Evolutionary conservation across 64 coral and sea anemone species (phyloP).

Genomic region (Dendronephthya gigantea): DNA sequence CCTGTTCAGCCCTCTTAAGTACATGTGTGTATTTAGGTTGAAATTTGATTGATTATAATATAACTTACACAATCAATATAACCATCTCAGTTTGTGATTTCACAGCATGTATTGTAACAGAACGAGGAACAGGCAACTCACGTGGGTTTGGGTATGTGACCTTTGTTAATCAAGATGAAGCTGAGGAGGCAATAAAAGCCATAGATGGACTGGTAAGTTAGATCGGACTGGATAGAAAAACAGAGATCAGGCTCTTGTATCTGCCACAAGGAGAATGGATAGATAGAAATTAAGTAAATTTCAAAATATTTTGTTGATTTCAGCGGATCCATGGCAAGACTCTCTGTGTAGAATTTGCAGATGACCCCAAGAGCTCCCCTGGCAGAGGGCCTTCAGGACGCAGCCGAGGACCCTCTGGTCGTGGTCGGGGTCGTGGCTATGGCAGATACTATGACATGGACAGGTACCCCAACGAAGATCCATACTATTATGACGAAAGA

Average conservation of each 20-base stretch:
- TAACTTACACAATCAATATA: too few relatives aligned
- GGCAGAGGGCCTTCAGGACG: not conserved
- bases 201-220: not conserved
- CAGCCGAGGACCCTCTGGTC: not conserved
- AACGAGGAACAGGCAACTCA: not conserved
- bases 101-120: not conserved
- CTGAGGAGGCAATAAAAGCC: not conserved
- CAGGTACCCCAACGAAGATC: not conserved
- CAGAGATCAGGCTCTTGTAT: too few relatives aligned
- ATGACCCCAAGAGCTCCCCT: not conserved
- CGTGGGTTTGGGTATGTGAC: slow-evolving; percentile 13
- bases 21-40: too few relatives aligned
- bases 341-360: not conserved
- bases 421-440: not conserved
- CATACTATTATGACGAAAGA: not conserved
- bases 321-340: not conserved
- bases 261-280: too few relatives aligned
- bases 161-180: not conserved
- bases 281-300: too few relatives aligned
- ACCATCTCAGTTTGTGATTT: too few relatives aligned
- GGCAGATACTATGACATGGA: not conserved
- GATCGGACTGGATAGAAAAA: too few relatives aligned
- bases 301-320: not conserved
- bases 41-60: too few relatives aligned
- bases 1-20: too few relatives aligned